phyloP scores from a whole-genome alignment of 2,113 vertebrate genomes.

The Fregetta grallaria region DNA sequence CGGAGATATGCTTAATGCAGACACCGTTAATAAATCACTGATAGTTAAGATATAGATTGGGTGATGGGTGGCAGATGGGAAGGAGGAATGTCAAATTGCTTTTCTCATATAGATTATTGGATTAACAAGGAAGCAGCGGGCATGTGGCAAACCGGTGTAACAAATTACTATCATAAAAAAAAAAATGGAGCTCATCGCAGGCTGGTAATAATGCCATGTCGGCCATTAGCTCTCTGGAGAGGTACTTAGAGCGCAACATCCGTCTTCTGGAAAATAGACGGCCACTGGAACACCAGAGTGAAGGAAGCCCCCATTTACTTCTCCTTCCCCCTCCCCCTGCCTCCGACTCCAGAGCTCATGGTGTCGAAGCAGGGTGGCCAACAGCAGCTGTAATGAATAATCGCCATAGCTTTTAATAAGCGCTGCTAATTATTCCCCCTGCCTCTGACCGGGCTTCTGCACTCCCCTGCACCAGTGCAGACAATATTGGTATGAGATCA shows the following conservation, averaged over 20 bases:
- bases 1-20: slow-evolving; percentile 72
- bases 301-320: not conserved
- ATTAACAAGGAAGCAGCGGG: slow-evolving; percentile 81
- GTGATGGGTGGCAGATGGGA: slow-evolving; percentile 82
- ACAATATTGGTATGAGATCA: not conserved
- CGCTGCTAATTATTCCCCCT: not conserved
- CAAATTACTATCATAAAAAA: slow-evolving; percentile 79
- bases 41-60: slow-evolving; percentile 83
- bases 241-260: slow-evolving; percentile 58
- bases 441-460: not conserved
- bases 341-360: not conserved
- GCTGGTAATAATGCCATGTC: slow-evolving; percentile 72
- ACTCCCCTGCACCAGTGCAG: not conserved
- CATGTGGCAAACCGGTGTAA: slow-evolving; percentile 78
- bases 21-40: slow-evolving; percentile 79
- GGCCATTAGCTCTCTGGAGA: slow-evolving; percentile 72
- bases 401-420: slow-evolving; percentile 23
- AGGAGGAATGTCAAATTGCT: slow-evolving; percentile 81
- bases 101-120: slow-evolving; percentile 85
- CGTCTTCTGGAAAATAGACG: slow-evolving; percentile 68
- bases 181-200: slow-evolving; percentile 71
- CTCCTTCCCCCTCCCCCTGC: not conserved
- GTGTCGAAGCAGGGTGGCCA: not conserved
- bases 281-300: slow-evolving; percentile 52
- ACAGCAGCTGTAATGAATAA: not conserved